Base-by-base conservation (phyloP, 2,888 invertebrate genomes). In the Metacarcinus magister region DNA sequence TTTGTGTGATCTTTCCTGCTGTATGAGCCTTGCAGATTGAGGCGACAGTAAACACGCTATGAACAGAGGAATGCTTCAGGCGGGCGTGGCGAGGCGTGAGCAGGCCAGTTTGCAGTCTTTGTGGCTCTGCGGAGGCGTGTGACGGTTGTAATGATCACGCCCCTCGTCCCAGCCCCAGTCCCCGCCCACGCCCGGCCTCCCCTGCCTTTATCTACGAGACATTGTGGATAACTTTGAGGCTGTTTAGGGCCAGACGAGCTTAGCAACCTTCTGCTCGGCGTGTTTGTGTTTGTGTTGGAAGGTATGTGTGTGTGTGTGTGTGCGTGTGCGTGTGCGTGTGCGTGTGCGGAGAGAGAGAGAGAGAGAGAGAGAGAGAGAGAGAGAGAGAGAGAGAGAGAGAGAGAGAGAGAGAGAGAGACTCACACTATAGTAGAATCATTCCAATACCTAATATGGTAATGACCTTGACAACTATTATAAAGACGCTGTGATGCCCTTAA, bases 81-180 rank as follows among this genome's bases (percentile, higher is more conserved):
- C 5, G n/a, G 67, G n/a, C n/a, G 67, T n/a, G n/a, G 67, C 23
- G 67, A 67, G n/a, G n/a, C n/a, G 67, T 67, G 67, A 67, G 67
- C 5, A 67, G 67, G 67, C 23, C n/a, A 67, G 67, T 67, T 23
- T 67, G 67, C n/a, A n/a, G 5, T 10, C 67, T 67, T 23, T 19
- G 67, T n/a, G 67, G n/a, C n/a, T 23, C 67, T 67, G 67, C n/a
- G 67, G 23, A n/a, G 67, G 67, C 67, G 23, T 67, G 67, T 67
- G 67, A 67, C n/a, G 67, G 67, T n/a, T n/a, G 67, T 67, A 67
- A 67, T 67, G 67, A 67, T 67, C 67, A n/a, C 67, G n/a, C 67
- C 67, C n/a, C n/a, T 19, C 67, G 23, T 19, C 19, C 67, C 23
- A 13, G 10, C 67, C 2, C 67, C 67, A 19, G 2, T 19, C 7